Base-by-base conservation (phyloP, 1,140 invertebrate species). In the Habropoda laboriosa region DNA sequence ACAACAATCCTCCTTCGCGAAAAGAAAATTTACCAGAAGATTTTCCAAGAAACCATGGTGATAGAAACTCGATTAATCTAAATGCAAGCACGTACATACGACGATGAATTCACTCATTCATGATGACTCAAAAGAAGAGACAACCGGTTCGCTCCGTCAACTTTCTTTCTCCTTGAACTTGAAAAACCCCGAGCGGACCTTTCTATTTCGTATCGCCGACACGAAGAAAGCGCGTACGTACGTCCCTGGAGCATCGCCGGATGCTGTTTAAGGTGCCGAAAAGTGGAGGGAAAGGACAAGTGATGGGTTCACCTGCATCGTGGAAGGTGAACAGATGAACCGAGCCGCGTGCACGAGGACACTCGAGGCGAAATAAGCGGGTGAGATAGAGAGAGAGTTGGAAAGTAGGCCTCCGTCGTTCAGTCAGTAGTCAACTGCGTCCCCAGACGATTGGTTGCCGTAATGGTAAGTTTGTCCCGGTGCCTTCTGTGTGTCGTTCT, bases 321-420 rank as follows among this genome's bases (percentile, higher is more conserved):
- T 21, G 24, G 42, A n/a, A 38, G 53, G 16, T 30, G 38, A 55
- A 61, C 58, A 76, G 77, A 79, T 75, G 45, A 51, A 83, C 71
- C 49, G 40, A 63, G 40, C 42, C 35, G 21, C 35, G 71, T 79
- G 58, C 80, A 85, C 27, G 72, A 79, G 51, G 55, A 67, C 53
- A 71, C 57, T 16, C 58, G 35, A 64, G 40, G 84, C 38, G 38
- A 84, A 86, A 84, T 47, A 80, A 80, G 61, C 66, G 58, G 71
- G 83, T 79, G 87, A 90, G 86, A 90, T 88, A 89, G 83, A 90
- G 90, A 90, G 90, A 92, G 91, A 92, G 92, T 92, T 92, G 86
- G 92, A 92, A 93, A 93, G 92, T 93, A 93, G 92, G 91, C 85
- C 90, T 91, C 67, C 76, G 87, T 88, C 86, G 88, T 87, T 89